A percentile compares a stretch with the other conserved stretches of the same genome.
These are phyloP conservation scores for Trichogramma evanescens DNA, from an alignment of 2,888 invertebrate species.

Conservation along the genomic window DNA sequence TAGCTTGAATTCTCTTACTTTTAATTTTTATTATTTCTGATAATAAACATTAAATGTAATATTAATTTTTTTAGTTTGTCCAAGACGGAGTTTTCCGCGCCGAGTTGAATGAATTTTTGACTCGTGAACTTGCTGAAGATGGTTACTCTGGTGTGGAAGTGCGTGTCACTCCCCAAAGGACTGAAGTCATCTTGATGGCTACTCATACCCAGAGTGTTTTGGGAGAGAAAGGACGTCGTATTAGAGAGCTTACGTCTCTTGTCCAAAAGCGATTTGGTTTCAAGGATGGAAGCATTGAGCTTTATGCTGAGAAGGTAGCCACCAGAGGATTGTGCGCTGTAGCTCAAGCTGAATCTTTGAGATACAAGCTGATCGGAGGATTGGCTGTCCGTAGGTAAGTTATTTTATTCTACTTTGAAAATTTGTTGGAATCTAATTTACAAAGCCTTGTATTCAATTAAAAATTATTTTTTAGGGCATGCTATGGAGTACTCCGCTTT, in stretches of 20 bases:
- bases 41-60: no score
- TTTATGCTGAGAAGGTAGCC: slow-evolving; percentile 98
- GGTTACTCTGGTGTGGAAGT: slow-evolving; percentile 99
- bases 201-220: slow-evolving; percentile 97
- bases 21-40: no score
- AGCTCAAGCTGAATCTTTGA: slow-evolving; percentile 97
- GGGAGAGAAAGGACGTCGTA: slow-evolving; percentile 94
- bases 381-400: slow-evolving; percentile 62
- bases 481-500: slow-evolving; percentile 97
- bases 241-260: slow-evolving; percentile 94
- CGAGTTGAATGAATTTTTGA: slow-evolving; percentile 97
- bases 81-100: slow-evolving; percentile 99
- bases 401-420: background rate
- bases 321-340: slow-evolving; percentile 97
- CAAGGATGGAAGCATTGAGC: slow-evolving; percentile 88
- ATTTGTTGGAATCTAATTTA: background rate
- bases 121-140: slow-evolving; percentile 98
- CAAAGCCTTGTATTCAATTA: background rate
- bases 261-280: slow-evolving; percentile 98
- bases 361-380: slow-evolving; percentile 97
- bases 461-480: slow-evolving; percentile 59
- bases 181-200: slow-evolving; percentile 99
- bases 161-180: slow-evolving; percentile 91
- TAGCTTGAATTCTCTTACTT: no score
- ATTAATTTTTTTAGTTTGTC: slow-evolving; percentile 72